These are phyloP conservation scores for Diaphora mendica DNA, from an alignment of 2,888 invertebrate genomes.

Conservation along the genomic window DNA sequence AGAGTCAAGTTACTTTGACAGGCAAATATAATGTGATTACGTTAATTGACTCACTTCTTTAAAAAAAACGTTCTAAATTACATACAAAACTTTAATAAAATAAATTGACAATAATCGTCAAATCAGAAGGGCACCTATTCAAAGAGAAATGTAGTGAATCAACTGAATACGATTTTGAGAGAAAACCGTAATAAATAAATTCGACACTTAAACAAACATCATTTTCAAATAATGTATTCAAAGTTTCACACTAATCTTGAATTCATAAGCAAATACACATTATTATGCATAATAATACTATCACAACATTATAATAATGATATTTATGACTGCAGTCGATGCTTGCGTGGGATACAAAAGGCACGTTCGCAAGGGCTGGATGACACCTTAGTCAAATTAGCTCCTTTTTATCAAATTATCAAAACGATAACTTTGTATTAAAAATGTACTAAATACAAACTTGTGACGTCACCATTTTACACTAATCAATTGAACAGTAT, in stretches of 20 bases:
- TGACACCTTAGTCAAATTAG: too few species aligned
- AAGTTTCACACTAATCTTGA: slow-evolving; percentile 29
- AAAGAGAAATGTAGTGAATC: neutral
- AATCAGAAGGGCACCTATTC: neutral
- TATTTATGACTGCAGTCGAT: slow-evolving; percentile 32
- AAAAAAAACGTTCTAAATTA: neutral
- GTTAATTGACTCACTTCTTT: too few species aligned
- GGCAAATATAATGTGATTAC: too few species aligned
- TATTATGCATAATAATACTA: slow-evolving; percentile 19
- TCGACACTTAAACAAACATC: slow-evolving; percentile 6
- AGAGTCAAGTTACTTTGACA: too few species aligned
- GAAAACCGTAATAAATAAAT: neutral
- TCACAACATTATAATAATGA: slow-evolving; percentile 24
- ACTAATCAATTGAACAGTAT: too few species aligned
- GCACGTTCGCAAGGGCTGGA: neutral
- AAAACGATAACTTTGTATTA: too few species aligned
- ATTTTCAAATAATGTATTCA: slow-evolving; percentile 35
- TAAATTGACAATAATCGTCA: neutral
- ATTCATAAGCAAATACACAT: slow-evolving; percentile 37
- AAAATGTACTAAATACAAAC: too few species aligned
- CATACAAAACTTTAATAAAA: neutral
- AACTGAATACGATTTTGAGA: neutral
- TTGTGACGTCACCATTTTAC: too few species aligned
- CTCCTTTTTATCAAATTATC: too few species aligned
- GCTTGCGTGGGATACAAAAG: slow-evolving; percentile 21